Evolutionary conservation across 2,797 vertebrate genomes (phyloP).

Genomic region (Sebastes jordani): DNA sequence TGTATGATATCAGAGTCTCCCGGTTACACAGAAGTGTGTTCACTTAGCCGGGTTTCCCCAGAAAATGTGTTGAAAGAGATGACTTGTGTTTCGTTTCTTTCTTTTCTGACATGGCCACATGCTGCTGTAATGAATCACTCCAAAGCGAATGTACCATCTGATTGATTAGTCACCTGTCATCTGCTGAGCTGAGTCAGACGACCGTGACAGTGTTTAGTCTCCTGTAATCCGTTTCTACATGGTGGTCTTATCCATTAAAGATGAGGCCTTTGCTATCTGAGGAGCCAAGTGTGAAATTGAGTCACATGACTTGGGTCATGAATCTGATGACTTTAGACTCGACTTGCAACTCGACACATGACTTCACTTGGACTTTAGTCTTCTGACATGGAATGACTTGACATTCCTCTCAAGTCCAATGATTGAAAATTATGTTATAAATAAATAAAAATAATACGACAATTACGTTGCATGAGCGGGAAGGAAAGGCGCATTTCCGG

Average conservation of each 20-base stretch:
- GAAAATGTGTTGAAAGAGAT: not conserved
- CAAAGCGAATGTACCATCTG: not conserved
- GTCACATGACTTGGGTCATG: not conserved
- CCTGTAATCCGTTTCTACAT: not conserved
- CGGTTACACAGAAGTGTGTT: slow-evolving; percentile 16
- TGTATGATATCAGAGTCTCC: not conserved
- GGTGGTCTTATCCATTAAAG: not conserved
- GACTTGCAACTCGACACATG: not conserved
- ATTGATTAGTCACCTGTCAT: not conserved
- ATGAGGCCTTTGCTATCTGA: not conserved
- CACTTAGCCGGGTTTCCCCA: slow-evolving; percentile 12
- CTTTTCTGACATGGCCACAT: not conserved
- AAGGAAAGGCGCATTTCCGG: too few relatives aligned
- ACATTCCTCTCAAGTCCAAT: not conserved
- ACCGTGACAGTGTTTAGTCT: not conserved
- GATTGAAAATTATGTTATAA: not conserved
- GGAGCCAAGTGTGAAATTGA: not conserved
- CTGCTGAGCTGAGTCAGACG: not conserved
- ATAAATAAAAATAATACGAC: not conserved
- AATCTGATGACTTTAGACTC: not conserved
- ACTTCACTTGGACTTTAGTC: not conserved
- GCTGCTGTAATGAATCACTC: not conserved
- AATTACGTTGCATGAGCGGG: too few relatives aligned
- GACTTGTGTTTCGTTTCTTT: not conserved
- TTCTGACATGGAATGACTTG: not conserved